Percentiles rank a stretch among this genome's conserved stretches.
Conservation (phyloP, 1,140 invertebrate genomes). For the Ectropis grisescens region DNA sequence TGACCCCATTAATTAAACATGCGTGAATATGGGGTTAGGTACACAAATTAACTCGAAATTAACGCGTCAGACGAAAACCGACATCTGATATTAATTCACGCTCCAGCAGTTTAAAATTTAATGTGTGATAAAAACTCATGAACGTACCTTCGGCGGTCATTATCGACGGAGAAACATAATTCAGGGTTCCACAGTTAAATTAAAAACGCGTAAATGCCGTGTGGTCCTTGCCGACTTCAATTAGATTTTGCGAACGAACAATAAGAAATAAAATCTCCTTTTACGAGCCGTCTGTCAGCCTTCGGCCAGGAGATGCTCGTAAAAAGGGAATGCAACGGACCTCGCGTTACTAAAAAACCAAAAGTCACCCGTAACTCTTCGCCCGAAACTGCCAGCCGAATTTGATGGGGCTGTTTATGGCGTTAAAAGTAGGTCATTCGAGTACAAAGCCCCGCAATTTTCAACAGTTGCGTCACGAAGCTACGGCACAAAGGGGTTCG, state of each 20-base stretch:
- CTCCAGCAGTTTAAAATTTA: too few species aligned
- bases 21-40: too few species aligned
- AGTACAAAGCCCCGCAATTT: conserved; percentile 21
- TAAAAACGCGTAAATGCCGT: conserved; percentile 58
- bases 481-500: too few species aligned
- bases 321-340: conserved; percentile 61
- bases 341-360: conserved; percentile 38
- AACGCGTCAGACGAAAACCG: too few species aligned
- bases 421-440: conserved; percentile 46
- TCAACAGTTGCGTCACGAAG: too few species aligned
- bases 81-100: too few species aligned
- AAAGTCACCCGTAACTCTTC: conserved; percentile 26
- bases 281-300: conserved; percentile 57
- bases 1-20: too few species aligned
- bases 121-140: too few species aligned
- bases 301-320: conserved; percentile 55
- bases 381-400: conserved; percentile 30
- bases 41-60: too few species aligned
- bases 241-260: conserved; percentile 67
- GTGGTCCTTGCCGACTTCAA: conserved; percentile 48
- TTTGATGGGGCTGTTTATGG: conserved; percentile 49
- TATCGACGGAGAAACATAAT: conserved; percentile 39
- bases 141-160: conserved; percentile 39
- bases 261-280: conserved; percentile 68
- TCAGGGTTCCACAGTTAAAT: conserved; percentile 46